Evolutionary conservation across 1,140 invertebrate species (phyloP).

Genomic region (Kradibia gibbosae): DNA sequence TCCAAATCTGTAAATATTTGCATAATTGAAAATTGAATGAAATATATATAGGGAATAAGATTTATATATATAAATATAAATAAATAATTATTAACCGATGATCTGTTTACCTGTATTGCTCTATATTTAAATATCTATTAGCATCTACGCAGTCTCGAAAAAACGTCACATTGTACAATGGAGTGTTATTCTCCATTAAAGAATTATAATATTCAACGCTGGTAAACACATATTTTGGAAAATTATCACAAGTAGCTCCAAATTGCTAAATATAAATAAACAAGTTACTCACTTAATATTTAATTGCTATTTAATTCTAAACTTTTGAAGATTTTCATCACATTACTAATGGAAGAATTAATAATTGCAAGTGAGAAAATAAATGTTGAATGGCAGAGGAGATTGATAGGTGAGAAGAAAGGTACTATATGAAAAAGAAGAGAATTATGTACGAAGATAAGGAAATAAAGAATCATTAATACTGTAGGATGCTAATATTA

Average conservation of each 20-base stretch:
- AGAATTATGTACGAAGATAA: no score
- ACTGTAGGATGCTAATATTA: no score
- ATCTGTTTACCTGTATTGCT: slow-evolving; percentile 43
- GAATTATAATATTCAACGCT: slow-evolving; percentile 36
- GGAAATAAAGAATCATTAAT: no score
- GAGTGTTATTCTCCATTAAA: neutral
- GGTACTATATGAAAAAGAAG: no score
- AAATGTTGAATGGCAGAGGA: no score
- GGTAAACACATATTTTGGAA: slow-evolving; percentile 42
- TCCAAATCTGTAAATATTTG: slow-evolving; percentile 30
- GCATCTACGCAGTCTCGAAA: slow-evolving; percentile 50
- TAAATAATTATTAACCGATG: neutral
- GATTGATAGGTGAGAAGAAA: no score
- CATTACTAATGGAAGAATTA: no score
- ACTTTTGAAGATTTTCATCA: no score
- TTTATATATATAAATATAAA: neutral
- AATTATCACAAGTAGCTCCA: slow-evolving; percentile 39
- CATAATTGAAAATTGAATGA: neutral
- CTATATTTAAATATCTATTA: slow-evolving; percentile 45
- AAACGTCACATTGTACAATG: slow-evolving; percentile 39
- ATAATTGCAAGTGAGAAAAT: no score
- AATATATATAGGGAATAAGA: neutral
- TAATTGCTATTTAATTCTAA: no score
- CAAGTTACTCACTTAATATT: no score
- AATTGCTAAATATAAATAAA: slow-evolving; percentile 40